Conservation (phyloP, 1,140 invertebrate genomes). For the Tetranychus urticae region DNA sequence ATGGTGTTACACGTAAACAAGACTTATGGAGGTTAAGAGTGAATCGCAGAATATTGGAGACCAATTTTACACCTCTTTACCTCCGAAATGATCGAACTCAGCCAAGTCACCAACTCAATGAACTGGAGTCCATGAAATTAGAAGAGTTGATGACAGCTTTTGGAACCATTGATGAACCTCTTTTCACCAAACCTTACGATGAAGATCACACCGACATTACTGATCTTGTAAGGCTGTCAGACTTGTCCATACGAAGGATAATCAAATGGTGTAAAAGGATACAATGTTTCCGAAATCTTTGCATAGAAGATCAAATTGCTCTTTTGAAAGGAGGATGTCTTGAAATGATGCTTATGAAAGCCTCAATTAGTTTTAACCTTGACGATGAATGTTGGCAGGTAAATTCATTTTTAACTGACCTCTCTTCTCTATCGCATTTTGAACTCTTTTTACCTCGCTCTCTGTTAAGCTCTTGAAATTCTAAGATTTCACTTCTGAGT, state of each 20-base stretch:
- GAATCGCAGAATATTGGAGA: not conserved
- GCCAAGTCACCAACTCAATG: not conserved
- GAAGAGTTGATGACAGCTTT: not conserved
- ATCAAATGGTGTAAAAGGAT: conserved; percentile 82
- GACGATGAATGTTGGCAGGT: conserved; percentile 46
- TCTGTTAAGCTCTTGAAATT: too few relatives aligned
- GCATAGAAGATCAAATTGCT: conserved; percentile 69
- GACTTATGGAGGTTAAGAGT: not conserved
- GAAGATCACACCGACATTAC: conserved; percentile 23
- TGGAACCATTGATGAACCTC: not conserved
- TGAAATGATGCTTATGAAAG: conserved; percentile 73
- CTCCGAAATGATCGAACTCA: not conserved
- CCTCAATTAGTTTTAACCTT: conserved; percentile 61
- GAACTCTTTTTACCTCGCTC: too few relatives aligned
- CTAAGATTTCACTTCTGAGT: too few relatives aligned
- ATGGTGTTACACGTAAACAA: not conserved
- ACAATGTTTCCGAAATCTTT: conserved; percentile 62
- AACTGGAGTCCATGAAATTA: not conserved
- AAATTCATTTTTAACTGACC: too few relatives aligned
- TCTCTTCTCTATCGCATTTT: too few relatives aligned
- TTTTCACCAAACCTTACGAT: not conserved
- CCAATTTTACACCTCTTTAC: not conserved
- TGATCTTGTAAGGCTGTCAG: conserved; percentile 66
- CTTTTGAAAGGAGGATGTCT: conserved; percentile 65
- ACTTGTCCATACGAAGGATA: conserved; percentile 59